These are phyloP conservation scores for Grantiella picta DNA, from an alignment of 2,113 vertebrate species.

Conservation along the genomic window DNA sequence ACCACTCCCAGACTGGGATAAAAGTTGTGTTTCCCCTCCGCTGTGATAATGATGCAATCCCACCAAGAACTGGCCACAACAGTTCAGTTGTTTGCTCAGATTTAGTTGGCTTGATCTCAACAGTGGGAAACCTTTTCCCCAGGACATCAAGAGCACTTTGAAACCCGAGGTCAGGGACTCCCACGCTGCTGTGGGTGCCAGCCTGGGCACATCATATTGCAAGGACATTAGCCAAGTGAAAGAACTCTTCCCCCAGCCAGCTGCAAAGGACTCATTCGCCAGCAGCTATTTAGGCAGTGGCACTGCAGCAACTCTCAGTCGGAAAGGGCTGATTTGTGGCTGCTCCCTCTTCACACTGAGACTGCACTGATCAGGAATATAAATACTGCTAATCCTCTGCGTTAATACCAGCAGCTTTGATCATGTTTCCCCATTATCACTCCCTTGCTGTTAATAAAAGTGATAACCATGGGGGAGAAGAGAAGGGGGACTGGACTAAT, in stretches of 20 bases:
- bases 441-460: slow-evolving; percentile 66
- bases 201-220: background rate
- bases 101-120: background rate
- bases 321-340: slow-evolving; percentile 57
- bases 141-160: background rate
- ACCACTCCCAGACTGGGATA: background rate
- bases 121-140: background rate
- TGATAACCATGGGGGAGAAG: slow-evolving; percentile 55
- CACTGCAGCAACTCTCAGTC: slow-evolving; percentile 11
- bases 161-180: background rate
- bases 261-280: slow-evolving; percentile 29
- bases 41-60: background rate
- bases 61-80: background rate
- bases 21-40: background rate
- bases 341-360: background rate
- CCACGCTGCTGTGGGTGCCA: rapidly evolving
- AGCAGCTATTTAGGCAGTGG: slow-evolving; percentile 42
- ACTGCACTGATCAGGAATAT: slow-evolving; percentile 60
- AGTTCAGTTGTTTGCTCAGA: background rate
- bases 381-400: slow-evolving; percentile 61
- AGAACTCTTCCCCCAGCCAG: background rate
- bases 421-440: slow-evolving; percentile 64
- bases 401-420: slow-evolving; percentile 67
- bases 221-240: background rate
- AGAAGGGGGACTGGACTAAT: slow-evolving; percentile 47